Percentiles rank a stretch among this genome's conserved stretches.
phyloP scores from a whole-genome alignment of 2,797 vertebrate species.

The Salmo trutta region DNA sequence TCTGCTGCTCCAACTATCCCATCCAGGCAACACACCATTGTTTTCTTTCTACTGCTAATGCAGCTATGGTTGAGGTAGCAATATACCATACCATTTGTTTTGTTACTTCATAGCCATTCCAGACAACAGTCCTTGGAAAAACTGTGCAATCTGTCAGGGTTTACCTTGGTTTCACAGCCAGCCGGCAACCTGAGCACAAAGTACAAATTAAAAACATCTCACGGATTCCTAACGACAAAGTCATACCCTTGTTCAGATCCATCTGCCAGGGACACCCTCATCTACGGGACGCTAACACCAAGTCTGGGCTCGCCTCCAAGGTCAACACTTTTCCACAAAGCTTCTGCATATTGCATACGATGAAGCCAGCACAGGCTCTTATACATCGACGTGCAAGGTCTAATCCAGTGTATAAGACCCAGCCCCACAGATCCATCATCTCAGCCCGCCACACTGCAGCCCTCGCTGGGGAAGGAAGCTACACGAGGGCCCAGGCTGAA shows the following conservation, averaged over 20 bases:
- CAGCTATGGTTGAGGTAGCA: background rate
- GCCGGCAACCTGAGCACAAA: constrained; percentile 4
- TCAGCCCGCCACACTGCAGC: background rate
- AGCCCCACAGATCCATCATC: background rate
- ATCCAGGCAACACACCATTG: background rate
- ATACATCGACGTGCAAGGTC: background rate
- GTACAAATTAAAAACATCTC: constrained; percentile 25
- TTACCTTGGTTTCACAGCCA: constrained; percentile 5
- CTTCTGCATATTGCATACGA: background rate
- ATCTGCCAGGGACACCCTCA: constrained; percentile 33
- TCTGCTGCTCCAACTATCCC: background rate
- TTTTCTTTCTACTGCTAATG: background rate
- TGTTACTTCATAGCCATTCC: background rate
- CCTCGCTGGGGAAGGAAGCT: background rate
- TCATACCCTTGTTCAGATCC: constrained; percentile 23
- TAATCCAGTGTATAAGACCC: background rate
- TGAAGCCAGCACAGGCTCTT: background rate
- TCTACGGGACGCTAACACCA: background rate
- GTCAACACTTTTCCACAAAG: background rate
- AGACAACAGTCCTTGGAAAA: background rate
- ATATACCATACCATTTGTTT: background rate
- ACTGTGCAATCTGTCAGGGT: background rate
- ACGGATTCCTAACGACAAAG: constrained; percentile 20
- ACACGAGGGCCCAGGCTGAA: background rate
- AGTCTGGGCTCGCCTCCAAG: background rate